These are phyloP conservation scores for Odontamblyopus lacepedii DNA, from an alignment of 2,797 vertebrate species.

Conservation along the genomic window DNA sequence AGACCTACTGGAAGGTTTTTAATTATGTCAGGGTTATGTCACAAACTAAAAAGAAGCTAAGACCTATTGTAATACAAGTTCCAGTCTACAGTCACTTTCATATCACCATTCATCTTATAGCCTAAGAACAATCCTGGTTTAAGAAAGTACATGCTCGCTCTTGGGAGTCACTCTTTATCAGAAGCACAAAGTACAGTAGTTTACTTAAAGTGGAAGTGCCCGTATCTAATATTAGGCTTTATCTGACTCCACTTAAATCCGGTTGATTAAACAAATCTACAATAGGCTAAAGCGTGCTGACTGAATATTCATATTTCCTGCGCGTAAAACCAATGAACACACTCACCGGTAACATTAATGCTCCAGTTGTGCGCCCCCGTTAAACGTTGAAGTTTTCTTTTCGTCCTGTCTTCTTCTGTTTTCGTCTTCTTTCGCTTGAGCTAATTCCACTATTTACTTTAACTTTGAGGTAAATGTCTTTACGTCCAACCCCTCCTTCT, in stretches of 20 bases:
- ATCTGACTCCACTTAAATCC: neutral
- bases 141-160: neutral
- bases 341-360: conserved; percentile 71
- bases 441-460: neutral
- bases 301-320: neutral
- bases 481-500: conserved; percentile 11
- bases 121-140: neutral
- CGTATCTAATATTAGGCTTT: neutral
- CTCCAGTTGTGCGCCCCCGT: conserved; percentile 28
- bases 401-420: neutral
- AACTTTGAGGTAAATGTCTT: conserved; percentile 4
- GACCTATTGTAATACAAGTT: too few species aligned
- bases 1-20: too few species aligned
- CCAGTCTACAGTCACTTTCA: too few species aligned
- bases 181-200: neutral
- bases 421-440: neutral
- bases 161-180: conserved; percentile 1
- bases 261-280: neutral
- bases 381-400: conserved; percentile 11
- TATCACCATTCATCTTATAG: neutral
- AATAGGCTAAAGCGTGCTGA: neutral
- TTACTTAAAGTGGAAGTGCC: neutral
- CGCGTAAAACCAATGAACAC: conserved; percentile 36
- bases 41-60: neutral
- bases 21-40: too few species aligned